Evolutionary conservation across 2,113 vertebrate species (phyloP), one percentile per base, ranked within the genome.

Genomic region (Mobula birostris): DNA sequence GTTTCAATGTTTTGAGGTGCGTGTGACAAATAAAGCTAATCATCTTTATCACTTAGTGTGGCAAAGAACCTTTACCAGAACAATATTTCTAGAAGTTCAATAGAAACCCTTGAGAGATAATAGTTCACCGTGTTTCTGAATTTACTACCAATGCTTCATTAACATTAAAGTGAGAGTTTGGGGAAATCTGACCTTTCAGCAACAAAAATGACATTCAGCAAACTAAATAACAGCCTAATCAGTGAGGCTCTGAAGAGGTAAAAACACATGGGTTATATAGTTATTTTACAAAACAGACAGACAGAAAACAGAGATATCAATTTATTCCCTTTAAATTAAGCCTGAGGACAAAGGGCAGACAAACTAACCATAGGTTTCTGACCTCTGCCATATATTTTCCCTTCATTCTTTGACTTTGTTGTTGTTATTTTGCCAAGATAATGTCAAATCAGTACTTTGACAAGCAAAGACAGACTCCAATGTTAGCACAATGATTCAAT

Each of bases 401-500:
- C 48, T 29, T 85, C 8, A 29, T 85, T 85, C 48, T 61, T 85
- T 85, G 48, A 29, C 82, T 82, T 82, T 82, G 82, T 58, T 85
- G 21, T 85, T 61, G 48, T 61, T 85, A 58, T 58, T 85, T 8
- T 58, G 21, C 21, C 82, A 58, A 48, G 82, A 29, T 85, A 85
- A 85, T 61, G 58, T 58, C 48, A 29, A 61, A 58, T 29, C 56
- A 48, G 36, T 82, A 48, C 40, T 82, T 82, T 82, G 78, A 79
- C n/a, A 48, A 21, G 24, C 48, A 56, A 83, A 77, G 76, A 21
- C 17, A 85, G 82, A 29, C 82, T 85, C 36, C 82, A 48, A 27
- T 85, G 48, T 24, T 85, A 40, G 56, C 82, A 85, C 82, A 29
- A 24, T 85, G 82, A 85, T 85, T 85, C 82, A 85, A 85, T 56